phyloP scores from a whole-genome alignment of 2,797 vertebrate species.

The Sebastes aleutianus region DNA sequence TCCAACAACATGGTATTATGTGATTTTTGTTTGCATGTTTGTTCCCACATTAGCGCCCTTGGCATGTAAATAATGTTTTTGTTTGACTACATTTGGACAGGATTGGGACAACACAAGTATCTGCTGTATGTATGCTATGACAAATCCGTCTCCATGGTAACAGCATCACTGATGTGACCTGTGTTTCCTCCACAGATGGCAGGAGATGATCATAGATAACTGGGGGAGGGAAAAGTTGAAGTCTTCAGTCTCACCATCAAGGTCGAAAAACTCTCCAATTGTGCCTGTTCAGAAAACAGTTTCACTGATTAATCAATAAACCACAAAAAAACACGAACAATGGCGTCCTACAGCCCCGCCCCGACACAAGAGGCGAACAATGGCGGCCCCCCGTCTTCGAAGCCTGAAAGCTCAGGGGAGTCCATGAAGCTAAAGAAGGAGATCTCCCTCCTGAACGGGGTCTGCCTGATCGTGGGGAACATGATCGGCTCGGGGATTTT shows the following conservation, averaged over 20 bases:
- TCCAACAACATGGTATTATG: slow-evolving; percentile 1
- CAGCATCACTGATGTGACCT: slow-evolving; percentile 42
- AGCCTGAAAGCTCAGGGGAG: slow-evolving; percentile 56
- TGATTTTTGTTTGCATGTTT: slow-evolving; percentile 19
- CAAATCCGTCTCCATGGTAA: slow-evolving; percentile 24
- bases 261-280: not conserved
- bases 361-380: slow-evolving; percentile 65
- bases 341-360: slow-evolving; percentile 73
- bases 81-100: slow-evolving; percentile 7
- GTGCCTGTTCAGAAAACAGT: slow-evolving; percentile 1
- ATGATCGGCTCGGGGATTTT: slow-evolving; percentile 97
- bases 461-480: slow-evolving; percentile 94
- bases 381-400: slow-evolving; percentile 32
- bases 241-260: not conserved
- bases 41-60: slow-evolving; percentile 16
- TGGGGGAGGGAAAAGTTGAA: not conserved
- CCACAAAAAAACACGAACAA: slow-evolving; percentile 47
- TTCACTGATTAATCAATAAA: not conserved
- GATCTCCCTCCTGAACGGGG: slow-evolving; percentile 91
- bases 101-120: slow-evolving; percentile 11
- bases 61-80: slow-evolving; percentile 43
- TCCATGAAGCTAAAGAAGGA: slow-evolving; percentile 92
- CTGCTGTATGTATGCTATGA: not conserved
- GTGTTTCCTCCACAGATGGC: slow-evolving; percentile 73
- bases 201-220: slow-evolving; percentile 61